phyloP scores from a whole-genome alignment of 2,888 invertebrate species.

The Nephrotoma guestfalica region DNA sequence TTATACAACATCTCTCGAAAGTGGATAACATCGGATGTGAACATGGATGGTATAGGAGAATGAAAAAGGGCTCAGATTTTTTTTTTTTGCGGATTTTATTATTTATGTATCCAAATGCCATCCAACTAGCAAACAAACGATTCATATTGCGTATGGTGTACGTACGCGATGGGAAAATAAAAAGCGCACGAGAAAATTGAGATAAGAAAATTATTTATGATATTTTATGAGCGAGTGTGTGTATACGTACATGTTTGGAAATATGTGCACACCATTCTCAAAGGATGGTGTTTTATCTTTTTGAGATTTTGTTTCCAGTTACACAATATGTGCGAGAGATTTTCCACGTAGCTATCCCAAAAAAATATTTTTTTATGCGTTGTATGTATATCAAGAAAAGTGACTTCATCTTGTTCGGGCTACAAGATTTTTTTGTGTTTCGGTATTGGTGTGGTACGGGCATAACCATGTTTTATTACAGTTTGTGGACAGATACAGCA shows the following conservation, averaged over 20 bases:
- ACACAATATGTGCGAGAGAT: not conserved
- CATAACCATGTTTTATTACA: not conserved
- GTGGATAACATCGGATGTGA: not conserved
- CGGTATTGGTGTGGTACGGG: not conserved
- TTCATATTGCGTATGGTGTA: not conserved
- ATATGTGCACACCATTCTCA: not conserved
- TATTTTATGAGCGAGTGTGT: conserved; percentile 1
- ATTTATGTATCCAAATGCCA: not conserved
- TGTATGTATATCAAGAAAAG: too few relatives aligned
- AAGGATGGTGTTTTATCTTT: not conserved
- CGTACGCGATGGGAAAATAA: not conserved
- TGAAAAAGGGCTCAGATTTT: not conserved
- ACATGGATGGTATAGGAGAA: not conserved
- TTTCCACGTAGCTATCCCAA: not conserved
- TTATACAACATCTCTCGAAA: not conserved
- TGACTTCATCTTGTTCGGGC: too few relatives aligned
- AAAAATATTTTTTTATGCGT: not conserved
- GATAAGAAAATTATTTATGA: not conserved
- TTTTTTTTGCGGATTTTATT: not conserved
- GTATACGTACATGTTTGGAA: not conserved
- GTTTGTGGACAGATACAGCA: not conserved
- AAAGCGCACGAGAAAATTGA: not conserved
- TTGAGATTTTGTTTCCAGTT: not conserved
- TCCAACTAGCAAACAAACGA: not conserved
- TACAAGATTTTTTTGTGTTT: not conserved